Evolutionary conservation across 2,113 vertebrate species (phyloP).

Genomic region (Daphoenositta chrysoptera): DNA sequence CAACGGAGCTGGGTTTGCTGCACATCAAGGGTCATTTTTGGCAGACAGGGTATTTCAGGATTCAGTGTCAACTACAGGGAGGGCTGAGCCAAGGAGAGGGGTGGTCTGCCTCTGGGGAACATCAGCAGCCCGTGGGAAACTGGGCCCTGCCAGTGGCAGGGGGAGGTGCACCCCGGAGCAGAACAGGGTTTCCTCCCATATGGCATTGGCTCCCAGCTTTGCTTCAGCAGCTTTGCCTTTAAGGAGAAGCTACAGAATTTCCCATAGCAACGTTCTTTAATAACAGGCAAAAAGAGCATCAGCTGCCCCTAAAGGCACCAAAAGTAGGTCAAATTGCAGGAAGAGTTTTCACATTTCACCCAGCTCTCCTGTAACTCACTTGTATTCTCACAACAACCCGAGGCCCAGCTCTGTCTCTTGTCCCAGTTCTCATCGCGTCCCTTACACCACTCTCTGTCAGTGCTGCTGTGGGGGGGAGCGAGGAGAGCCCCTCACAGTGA

Average conservation of each 20-base stretch:
- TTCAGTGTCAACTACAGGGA: background rate
- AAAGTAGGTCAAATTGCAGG: background rate
- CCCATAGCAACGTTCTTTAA: background rate
- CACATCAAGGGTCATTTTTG: background rate
- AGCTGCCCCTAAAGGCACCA: background rate
- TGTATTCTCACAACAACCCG: background rate
- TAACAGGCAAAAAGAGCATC: background rate
- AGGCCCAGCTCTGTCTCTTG: background rate
- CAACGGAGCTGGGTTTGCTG: background rate
- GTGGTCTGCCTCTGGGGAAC: background rate
- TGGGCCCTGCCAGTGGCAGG: background rate
- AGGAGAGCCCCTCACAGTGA: background rate
- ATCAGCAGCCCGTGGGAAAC: background rate
- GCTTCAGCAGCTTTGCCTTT: background rate
- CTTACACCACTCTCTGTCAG: background rate
- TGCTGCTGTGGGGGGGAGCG: accelerated
- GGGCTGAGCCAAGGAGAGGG: background rate
- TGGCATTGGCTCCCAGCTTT: background rate
- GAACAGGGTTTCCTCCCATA: background rate
- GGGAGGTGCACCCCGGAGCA: background rate
- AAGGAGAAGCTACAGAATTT: background rate
- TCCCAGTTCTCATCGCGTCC: background rate
- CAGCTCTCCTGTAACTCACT: background rate
- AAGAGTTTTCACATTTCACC: background rate
- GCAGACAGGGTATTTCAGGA: background rate